Evolutionary conservation across 2,113 vertebrate species (phyloP).

Genomic region (Bos indicus): DNA sequence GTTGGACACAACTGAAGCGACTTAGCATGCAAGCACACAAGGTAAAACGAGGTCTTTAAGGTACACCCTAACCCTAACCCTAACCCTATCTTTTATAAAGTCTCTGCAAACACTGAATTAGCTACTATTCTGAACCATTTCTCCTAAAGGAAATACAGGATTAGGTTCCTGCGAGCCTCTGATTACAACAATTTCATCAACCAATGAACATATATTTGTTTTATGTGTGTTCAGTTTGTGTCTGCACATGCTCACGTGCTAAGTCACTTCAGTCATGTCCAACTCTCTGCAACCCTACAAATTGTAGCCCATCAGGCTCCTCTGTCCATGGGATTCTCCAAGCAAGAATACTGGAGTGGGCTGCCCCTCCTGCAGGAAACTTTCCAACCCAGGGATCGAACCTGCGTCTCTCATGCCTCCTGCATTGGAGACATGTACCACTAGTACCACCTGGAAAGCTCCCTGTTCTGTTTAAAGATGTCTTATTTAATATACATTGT

Average conservation of each 20-base stretch:
- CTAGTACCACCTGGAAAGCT: not conserved
- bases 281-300: not conserved
- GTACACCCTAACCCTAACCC: not conserved
- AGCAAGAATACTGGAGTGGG: not conserved
- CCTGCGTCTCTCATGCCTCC: accelerated
- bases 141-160: not conserved
- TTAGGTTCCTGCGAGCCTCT: not conserved
- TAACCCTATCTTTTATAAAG: not conserved
- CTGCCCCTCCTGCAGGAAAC: not conserved
- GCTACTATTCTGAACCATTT: not conserved
- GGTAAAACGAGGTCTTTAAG: not conserved
- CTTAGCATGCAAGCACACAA: not conserved
- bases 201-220: not conserved
- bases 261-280: not conserved
- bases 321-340: not conserved
- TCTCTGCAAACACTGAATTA: not conserved
- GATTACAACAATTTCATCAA: not conserved
- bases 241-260: accelerated
- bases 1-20: not conserved
- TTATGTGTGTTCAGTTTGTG: not conserved
- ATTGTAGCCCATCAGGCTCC: not conserved
- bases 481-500: not conserved
- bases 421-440: not conserved
- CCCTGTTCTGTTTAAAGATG: not conserved
- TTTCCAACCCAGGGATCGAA: not conserved